Percentiles rank a stretch among this genome's conserved stretches.
phyloP scores from a whole-genome alignment of 2,797 vertebrate genomes.

The Sarcophilus harrisii region DNA sequence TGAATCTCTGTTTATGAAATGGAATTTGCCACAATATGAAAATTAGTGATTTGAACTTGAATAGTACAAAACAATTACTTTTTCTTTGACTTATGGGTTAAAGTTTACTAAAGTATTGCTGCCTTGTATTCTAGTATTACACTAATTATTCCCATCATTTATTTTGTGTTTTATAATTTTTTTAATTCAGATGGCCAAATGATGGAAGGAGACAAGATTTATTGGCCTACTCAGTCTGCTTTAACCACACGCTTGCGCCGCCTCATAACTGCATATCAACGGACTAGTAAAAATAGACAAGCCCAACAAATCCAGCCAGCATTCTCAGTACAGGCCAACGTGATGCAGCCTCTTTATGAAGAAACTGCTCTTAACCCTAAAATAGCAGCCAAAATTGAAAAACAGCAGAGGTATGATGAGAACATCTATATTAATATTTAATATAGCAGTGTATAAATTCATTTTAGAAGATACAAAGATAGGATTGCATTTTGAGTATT shows the following conservation, averaged over 20 bases:
- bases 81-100: background rate
- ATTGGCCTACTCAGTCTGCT: constrained; percentile 96
- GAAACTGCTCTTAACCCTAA: constrained; percentile 95
- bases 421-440: background rate
- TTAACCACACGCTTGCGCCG: constrained; percentile 96
- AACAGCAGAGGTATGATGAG: constrained; percentile 93
- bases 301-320: constrained; percentile 92
- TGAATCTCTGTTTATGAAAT: background rate
- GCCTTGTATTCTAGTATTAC: background rate
- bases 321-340: constrained; percentile 88
- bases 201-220: constrained; percentile 91
- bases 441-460: background rate
- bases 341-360: constrained; percentile 89
- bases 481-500: background rate
- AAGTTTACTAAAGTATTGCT: background rate
- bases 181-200: constrained; percentile 89
- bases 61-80: background rate
- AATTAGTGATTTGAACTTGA: background rate
- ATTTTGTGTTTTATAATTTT: constrained; percentile 59
- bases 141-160: constrained; percentile 15
- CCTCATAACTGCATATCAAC: constrained; percentile 97
- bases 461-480: constrained; percentile 25
- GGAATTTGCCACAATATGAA: background rate
- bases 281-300: constrained; percentile 95
- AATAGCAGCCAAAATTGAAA: constrained; percentile 98